Base-by-base conservation (phyloP, 64 coral and sea anemone species). In the Anthopleura sola region DNA sequence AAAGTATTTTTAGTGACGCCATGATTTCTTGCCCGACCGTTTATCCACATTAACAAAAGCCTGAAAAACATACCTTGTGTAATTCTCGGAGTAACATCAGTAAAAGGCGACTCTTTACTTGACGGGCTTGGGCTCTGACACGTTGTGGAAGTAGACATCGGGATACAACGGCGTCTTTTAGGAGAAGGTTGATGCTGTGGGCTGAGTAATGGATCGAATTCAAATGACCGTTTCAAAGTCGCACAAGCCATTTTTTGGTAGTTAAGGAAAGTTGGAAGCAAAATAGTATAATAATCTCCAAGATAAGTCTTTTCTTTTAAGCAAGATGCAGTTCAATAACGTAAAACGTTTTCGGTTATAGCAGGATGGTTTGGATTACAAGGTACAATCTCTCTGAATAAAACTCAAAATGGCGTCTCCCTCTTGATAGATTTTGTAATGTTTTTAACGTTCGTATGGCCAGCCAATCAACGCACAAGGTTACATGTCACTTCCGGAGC, bases 131-230 rank as follows among this genome's bases (percentile, higher is more conserved):
- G 49, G 50, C 51, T 83, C 16, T 83, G 89, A 86, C 51, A 55
- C 38, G 92, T 69, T 20, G 88, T 84, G 23, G 92, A 87, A 64
- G 87, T 57, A 75, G 88, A 80, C 26, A 96, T 81, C 20, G 97
- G 89, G 38, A 89, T 82, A 49, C 93, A 99, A 79, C 97, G 91
- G 44, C 97, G 90, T 75, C 97, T 94, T 49, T 99, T 99, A n/a
- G 93, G 90, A 53, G 92, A 99, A 68, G 97, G 97, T 86, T 98
- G 95, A 54, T 94, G 95, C 80, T 99, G 97, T 62, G 92, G 92
- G 49, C 92, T 99, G 28, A 98, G 77, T 60, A 99, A 58, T 51
- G 97, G 92, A 56, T 99, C 97, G 55, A 99, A 95, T 58, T 99
- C 97, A 60, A 95, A 94, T 31, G 97, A 95, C 84, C 97, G 87